Base-by-base conservation (phyloP, 2,113 vertebrate genomes). In the Sorex fumeus region DNA sequence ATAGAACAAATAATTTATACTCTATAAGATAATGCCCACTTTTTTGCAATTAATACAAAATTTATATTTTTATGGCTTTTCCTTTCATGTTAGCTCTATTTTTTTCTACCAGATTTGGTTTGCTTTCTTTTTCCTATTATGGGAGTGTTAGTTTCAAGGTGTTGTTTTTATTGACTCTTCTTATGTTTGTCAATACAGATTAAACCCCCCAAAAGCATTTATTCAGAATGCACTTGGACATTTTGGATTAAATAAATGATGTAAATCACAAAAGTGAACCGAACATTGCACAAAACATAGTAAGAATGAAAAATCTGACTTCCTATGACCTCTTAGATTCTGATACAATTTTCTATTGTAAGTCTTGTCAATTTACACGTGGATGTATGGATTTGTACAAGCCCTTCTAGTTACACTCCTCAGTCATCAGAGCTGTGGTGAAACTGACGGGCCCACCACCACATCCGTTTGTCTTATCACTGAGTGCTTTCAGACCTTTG, bases 1-100 rank as follows among this genome's bases (percentile, higher is more conserved):
- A 89, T 25, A 50, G 47, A 62, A 77, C 72, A 34, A 79, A 27
- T 60, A 64, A n/a, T 5, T 92, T 87, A 75, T 57, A 79, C 82
- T 90, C 23, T 72, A 8, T 64, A 82, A 66, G 4, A 8, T 15
- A 23, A 76, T 70, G 4, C 71, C 85, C 16, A 15, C 67, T 40
- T 88, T 28, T 23, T 69, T 75, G 0, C 6, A 77, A 66, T 84
- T 71, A 86, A 77, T 15, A 47, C 43, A 66, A 36, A 78, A 82
- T 91, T 67, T 69, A 53, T 10, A 62, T 50, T 93, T 93, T 30
- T 78, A 11, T 78, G 19, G 12, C 40, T 84, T 82, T 87, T 57
- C 69, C 62, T 89, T 93, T 95, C 32, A 62, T 71, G 72, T 64
- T 67, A 40, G 9, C 5, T 87, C 1, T 23, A 64, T n/a, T 15